A percentile compares a stretch with the other conserved stretches of the same genome.
Evolutionary conservation across 2,888 invertebrate genomes (phyloP).

Genomic region (Elmis aenea): DNA sequence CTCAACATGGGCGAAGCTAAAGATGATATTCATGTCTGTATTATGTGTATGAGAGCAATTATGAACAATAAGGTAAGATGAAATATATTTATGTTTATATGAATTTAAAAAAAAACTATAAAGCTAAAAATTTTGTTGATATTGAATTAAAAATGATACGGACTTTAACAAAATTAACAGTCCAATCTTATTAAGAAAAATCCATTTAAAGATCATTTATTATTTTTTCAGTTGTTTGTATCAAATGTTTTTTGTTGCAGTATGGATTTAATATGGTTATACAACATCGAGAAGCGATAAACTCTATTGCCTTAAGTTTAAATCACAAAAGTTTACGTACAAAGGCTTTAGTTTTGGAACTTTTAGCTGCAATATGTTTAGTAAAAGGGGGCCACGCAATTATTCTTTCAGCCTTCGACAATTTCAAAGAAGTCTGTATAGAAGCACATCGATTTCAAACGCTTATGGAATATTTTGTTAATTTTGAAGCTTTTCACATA

Average conservation of each 20-base stretch:
- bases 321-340: conserved; percentile 96
- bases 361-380: conserved; percentile 95
- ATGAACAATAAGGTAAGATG: conserved; percentile 92
- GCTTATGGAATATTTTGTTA: conserved; percentile 94
- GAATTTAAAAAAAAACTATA: too few relatives aligned
- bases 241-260: conserved; percentile 54
- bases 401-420: conserved; percentile 93
- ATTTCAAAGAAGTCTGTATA: conserved; percentile 89
- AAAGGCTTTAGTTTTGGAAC: conserved; percentile 93
- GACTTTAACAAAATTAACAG: too few relatives aligned
- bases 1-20: conserved; percentile 93
- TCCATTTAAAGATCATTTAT: too few relatives aligned
- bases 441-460: conserved; percentile 92
- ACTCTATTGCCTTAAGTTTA: conserved; percentile 94
- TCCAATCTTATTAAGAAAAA: too few relatives aligned
- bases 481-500: conserved; percentile 94
- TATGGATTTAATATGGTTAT: conserved; percentile 99
- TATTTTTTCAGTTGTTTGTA: too few relatives aligned
- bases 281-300: conserved; percentile 95
- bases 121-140: too few relatives aligned
- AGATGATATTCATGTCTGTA: conserved; percentile 98
- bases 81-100: conserved; percentile 1
- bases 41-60: conserved; percentile 97
- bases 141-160: too few relatives aligned
- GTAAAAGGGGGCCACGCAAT: conserved; percentile 99